phyloP scores from a whole-genome alignment of 2,113 vertebrate genomes.

The Shinisaurus crocodilurus region DNA sequence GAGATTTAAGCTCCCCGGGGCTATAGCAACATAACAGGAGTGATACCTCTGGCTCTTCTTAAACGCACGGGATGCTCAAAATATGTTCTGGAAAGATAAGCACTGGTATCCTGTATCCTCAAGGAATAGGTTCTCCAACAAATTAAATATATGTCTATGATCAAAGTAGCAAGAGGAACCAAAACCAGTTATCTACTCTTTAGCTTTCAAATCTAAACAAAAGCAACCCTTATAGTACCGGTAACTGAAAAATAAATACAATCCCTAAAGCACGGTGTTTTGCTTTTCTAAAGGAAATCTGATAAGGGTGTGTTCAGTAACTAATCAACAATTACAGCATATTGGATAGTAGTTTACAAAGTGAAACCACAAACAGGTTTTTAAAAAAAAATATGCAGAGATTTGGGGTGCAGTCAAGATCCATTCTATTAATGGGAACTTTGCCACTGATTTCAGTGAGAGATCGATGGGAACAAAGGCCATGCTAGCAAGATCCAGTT shows the following conservation, averaged over 20 bases:
- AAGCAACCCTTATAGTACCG: not conserved
- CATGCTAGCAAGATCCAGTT: not conserved
- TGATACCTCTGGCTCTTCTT: conserved; percentile 35
- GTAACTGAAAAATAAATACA: not conserved
- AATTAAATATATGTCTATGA: not conserved
- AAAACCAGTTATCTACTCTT: not conserved
- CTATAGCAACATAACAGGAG: conserved; percentile 67
- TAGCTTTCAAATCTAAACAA: not conserved
- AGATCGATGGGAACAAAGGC: not conserved
- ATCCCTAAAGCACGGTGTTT: not conserved
- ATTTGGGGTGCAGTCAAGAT: not conserved
- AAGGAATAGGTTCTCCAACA: not conserved
- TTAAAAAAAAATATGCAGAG: not conserved
- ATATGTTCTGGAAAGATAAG: conserved; percentile 40
- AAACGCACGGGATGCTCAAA: conserved; percentile 54
- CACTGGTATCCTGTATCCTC: not conserved
- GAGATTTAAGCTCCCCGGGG: conserved; percentile 68
- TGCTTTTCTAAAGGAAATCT: not conserved
- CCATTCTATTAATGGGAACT: not conserved
- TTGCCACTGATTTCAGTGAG: not conserved
- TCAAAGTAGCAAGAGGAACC: not conserved
- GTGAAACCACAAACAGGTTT: not conserved
- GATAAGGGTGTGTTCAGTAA: not conserved
- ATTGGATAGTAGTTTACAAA: not conserved
- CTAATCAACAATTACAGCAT: not conserved